These are phyloP conservation scores for Brachionus plicatilis DNA, from an alignment of 1,140 invertebrate species.

Conservation along the genomic window DNA sequence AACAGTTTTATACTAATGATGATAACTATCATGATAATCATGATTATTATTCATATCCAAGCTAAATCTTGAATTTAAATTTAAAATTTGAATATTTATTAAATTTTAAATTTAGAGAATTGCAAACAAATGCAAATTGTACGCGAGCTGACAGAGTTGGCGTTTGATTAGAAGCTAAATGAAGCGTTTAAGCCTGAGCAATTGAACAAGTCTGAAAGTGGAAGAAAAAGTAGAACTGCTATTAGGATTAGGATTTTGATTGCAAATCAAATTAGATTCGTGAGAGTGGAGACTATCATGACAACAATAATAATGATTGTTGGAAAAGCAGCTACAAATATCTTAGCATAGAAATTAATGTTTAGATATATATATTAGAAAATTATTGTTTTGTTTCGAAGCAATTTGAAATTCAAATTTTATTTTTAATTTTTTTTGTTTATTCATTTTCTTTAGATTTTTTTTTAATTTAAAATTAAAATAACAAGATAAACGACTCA, in stretches of 20 bases:
- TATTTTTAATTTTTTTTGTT: not conserved
- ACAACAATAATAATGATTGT: not conserved
- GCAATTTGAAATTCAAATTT: constrained; percentile 32
- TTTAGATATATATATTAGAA: not conserved
- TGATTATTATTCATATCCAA: constrained; percentile 25
- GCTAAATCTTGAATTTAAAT: constrained; percentile 17
- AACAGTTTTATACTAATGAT: constrained; percentile 3
- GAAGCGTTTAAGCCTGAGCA: not conserved
- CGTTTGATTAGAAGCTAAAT: not conserved
- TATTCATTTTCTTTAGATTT: not conserved
- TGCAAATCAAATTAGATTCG: not conserved
- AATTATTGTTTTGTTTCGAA: not conserved
- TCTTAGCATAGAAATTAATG: constrained; percentile 11
- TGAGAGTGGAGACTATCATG: not conserved
- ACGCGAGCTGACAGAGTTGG: not conserved
- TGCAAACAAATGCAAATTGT: not conserved
- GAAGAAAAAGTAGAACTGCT: not conserved
- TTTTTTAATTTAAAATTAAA: constrained; percentile 19
- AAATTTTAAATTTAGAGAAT: constrained; percentile 13
- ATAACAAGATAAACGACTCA: not conserved
- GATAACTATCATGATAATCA: not conserved
- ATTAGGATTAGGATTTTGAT: not conserved
- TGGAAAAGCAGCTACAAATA: not conserved
- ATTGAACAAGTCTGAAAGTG: not conserved
- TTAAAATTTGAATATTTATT: constrained; percentile 38